Conservation (phyloP, 2,888 invertebrate genomes). For the Erpobdella octoculata region DNA sequence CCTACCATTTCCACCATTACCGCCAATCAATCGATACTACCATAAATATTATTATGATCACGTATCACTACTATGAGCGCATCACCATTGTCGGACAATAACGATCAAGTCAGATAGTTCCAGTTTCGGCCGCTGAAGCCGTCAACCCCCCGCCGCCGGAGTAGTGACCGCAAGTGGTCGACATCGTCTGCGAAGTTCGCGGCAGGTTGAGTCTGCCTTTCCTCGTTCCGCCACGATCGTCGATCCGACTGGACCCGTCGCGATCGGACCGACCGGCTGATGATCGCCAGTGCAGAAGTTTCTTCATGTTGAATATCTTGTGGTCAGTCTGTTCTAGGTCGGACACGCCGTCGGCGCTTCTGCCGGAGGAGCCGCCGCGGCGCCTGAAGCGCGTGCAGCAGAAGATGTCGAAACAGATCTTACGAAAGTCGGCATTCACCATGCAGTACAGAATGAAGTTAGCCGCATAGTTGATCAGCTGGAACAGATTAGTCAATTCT, state of each 20-base stretch:
- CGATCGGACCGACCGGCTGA: background rate
- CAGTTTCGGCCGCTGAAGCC: no score
- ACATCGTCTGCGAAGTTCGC: background rate
- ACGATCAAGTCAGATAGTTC: no score
- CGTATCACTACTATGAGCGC: no score
- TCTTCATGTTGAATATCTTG: background rate
- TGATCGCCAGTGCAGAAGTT: background rate
- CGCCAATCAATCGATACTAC: no score
- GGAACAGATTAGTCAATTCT: slow-evolving; percentile 45
- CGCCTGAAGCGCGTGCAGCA: slow-evolving; percentile 26
- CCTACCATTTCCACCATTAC: no score
- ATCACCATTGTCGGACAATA: no score
- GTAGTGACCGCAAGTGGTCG: background rate
- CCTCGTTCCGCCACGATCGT: background rate
- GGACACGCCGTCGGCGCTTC: background rate
- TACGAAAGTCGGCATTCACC: slow-evolving; percentile 69
- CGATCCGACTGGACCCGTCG: background rate
- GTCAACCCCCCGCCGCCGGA: no score
- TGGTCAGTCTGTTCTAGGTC: background rate
- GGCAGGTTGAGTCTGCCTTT: background rate
- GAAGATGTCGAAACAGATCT: slow-evolving; percentile 54
- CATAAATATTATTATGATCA: no score
- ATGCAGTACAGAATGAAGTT: slow-evolving; percentile 72
- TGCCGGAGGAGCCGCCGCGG: background rate
- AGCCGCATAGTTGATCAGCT: slow-evolving; percentile 53